These are phyloP conservation scores for Sisor rabdophorus DNA, from an alignment of 2,113 vertebrate species.

Conservation along the genomic window DNA sequence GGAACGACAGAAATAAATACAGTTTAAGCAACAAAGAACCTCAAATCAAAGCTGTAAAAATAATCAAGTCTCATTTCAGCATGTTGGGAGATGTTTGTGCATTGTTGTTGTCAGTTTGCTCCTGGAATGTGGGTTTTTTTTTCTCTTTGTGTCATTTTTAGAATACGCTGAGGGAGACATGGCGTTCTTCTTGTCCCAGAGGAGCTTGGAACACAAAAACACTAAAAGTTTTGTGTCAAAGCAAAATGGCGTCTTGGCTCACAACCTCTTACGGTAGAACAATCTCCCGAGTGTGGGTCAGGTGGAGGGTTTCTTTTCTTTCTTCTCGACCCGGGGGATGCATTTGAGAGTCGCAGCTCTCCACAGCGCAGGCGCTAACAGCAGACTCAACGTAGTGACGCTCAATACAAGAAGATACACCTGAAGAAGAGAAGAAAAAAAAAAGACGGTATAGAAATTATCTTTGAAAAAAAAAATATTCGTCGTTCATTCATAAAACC, in stretches of 20 bases:
- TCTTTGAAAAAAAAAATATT: neutral
- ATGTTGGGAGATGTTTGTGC: neutral
- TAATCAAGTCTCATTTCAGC: neutral
- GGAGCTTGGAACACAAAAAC: slow-evolving; percentile 3
- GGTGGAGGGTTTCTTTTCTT: slow-evolving; percentile 76
- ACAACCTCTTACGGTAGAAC: neutral
- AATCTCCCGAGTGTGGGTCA: slow-evolving; percentile 58
- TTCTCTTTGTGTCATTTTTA: neutral
- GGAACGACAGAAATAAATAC: slow-evolving; percentile 26
- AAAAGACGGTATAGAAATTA: slow-evolving; percentile 1
- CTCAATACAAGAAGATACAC: slow-evolving; percentile 93
- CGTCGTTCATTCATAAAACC: too few species aligned
- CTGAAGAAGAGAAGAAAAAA: slow-evolving; percentile 59
- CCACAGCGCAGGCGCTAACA: slow-evolving; percentile 91
- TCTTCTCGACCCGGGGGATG: slow-evolving; percentile 74
- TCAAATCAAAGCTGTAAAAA: neutral
- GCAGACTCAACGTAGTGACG: slow-evolving; percentile 90
- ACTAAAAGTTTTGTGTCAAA: neutral
- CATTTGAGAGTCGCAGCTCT: slow-evolving; percentile 78
- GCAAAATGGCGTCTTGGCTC: neutral
- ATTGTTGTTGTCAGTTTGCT: neutral
- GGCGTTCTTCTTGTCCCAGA: neutral
- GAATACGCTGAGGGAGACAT: neutral
- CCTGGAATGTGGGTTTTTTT: neutral
- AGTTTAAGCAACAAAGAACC: slow-evolving; percentile 9